phyloP scores from a whole-genome alignment of 2,888 invertebrate species.

The Coecobrya sp. region DNA sequence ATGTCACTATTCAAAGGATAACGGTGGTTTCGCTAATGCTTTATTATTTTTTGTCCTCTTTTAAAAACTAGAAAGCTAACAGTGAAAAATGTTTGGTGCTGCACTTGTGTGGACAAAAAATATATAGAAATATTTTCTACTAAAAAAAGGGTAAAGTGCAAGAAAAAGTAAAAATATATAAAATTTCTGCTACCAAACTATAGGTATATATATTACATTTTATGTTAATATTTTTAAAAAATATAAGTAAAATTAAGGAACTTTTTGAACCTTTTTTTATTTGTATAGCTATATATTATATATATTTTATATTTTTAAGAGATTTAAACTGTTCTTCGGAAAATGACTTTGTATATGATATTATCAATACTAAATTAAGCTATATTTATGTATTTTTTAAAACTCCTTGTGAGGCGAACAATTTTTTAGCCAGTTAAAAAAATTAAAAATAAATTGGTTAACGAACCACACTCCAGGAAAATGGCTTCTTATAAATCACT shows the following conservation, averaged over 20 bases:
- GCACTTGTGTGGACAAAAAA: not conserved
- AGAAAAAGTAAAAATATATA: slow-evolving; percentile 45
- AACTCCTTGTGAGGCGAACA: not conserved
- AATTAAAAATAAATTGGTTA: slow-evolving; percentile 63
- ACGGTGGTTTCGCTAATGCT: not conserved
- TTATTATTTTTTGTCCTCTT: not conserved
- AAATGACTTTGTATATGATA: slow-evolving; percentile 64
- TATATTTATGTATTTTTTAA: slow-evolving; percentile 21
- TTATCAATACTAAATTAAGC: not conserved
- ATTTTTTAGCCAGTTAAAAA: slow-evolving; percentile 28
- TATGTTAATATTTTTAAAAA: too few relatives aligned
- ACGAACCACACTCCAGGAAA: slow-evolving; percentile 50
- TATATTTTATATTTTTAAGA: slow-evolving; percentile 42
- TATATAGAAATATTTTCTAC: not conserved
- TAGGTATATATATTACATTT: slow-evolving; percentile 3
- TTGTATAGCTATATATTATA: too few relatives aligned
- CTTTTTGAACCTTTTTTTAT: slow-evolving; percentile 45
- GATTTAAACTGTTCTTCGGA: slow-evolving; percentile 56
- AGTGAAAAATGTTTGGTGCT: not conserved
- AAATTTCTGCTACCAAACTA: slow-evolving; percentile 20
- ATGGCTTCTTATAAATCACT: not conserved
- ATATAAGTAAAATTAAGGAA: slow-evolving; percentile 22
- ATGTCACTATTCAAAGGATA: not conserved
- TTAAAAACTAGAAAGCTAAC: not conserved
- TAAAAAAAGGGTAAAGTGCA: slow-evolving; percentile 54